phyloP scores from a whole-genome alignment of 2,113 vertebrate genomes.

The Macquaria ambigua region DNA sequence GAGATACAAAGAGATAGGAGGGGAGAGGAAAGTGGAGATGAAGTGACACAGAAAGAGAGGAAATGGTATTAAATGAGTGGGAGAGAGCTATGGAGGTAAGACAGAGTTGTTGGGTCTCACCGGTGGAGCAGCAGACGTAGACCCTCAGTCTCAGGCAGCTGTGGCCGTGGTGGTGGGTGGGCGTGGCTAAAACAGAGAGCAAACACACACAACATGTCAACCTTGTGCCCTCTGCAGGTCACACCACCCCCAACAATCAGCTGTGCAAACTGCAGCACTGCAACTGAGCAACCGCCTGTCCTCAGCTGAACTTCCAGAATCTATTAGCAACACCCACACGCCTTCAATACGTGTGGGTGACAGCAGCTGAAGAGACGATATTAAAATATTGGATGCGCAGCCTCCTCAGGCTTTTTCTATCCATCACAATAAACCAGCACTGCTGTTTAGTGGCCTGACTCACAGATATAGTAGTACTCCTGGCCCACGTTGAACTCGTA shows the following conservation, averaged over 20 bases:
- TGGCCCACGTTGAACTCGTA: constrained; percentile 97
- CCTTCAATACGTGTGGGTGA: constrained; percentile 28
- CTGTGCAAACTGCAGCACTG: constrained; percentile 11
- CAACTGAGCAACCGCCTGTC: constrained; percentile 19
- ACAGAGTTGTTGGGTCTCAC: constrained; percentile 83
- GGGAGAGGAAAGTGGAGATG: constrained; percentile 14
- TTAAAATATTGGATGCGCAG: constrained; percentile 13
- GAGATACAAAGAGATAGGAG: constrained; percentile 22
- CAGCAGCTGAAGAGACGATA: constrained; percentile 15
- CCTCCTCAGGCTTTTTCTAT: constrained; percentile 21
- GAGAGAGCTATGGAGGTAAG: neutral
- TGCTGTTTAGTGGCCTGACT: constrained; percentile 56
- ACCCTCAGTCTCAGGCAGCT: constrained; percentile 96
- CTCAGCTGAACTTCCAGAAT: constrained; percentile 47
- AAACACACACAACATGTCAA: constrained; percentile 64
- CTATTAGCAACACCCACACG: constrained; percentile 50
- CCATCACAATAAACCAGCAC: neutral
- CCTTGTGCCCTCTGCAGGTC: constrained; percentile 73
- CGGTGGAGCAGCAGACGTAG: constrained; percentile 95
- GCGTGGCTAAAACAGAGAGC: constrained; percentile 86
- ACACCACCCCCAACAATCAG: neutral
- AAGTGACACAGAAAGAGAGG: constrained; percentile 20
- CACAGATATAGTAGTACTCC: constrained; percentile 97
- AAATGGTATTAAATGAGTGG: neutral
- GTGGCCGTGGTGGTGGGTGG: constrained; percentile 92